Evolutionary conservation across 23 tunicate species (phyloP), one percentile per base, ranked within the genome.

Genomic region (Diplosoma virens): DNA sequence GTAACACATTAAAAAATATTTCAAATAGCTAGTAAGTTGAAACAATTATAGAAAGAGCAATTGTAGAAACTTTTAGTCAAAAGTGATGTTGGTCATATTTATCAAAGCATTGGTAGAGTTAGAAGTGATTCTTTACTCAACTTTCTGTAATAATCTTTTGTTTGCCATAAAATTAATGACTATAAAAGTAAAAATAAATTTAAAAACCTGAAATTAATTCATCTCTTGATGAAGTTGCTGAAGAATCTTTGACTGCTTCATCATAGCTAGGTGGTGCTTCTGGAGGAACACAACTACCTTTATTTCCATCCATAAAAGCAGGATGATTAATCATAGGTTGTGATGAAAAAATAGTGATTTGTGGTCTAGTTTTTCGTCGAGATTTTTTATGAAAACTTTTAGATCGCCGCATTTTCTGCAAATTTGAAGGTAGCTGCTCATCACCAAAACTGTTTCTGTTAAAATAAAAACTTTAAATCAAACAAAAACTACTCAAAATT

Each of bases 221-320:
- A 45, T 45, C 14, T 45, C 35, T 63, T 7, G 6, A 36, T 25
- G 70, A 63, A 28, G 3, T 21, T n/a, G 74, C 27, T 2, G 25
- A 9, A 34, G 74, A 35, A 17, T 76, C 55, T 66, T 86, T 79
- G 67, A 90, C 67, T 5, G 86, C 97, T 46, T 90, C 90, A 34
- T 90, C 90, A 73, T 90, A 90, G 33, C 86, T 90, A 33, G 97
- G 97, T 53, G 97, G 97, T 28, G 97, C 97, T 66, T 90, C 97
- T 0, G 97, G 97, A 20, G 97, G 97, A 29, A 90, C 86, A 54
- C 74, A 79, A 24, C 89, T 81, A 65, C 97, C 97, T 67, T 90
- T 90, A 25, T 56, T 35, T 22, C 97, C 97, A 58, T 90, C 97
- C 5, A 90, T 82, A 79, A 90, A 90, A 1, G 97, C 97, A 4